phyloP scores from a whole-genome alignment of 2,797 vertebrate species.

The Tadarida brasiliensis region DNA sequence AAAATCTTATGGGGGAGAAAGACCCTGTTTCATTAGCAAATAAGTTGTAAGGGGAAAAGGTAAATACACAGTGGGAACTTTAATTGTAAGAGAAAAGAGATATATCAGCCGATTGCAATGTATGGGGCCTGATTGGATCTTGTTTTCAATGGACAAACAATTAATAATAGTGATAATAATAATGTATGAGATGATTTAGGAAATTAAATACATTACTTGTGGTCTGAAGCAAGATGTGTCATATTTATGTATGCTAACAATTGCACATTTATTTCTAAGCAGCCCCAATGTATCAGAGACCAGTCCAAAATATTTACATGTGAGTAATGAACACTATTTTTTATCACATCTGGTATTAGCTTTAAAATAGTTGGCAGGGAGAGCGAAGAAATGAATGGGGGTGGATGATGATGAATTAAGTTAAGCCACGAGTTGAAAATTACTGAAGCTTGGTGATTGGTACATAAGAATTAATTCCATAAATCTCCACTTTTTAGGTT shows the following conservation, averaged over 20 bases:
- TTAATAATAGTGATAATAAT: neutral
- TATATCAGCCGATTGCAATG: too few species aligned
- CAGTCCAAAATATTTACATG: neutral
- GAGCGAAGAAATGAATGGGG: too few species aligned
- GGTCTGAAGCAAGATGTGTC: neutral
- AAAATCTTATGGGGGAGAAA: fast-evolving
- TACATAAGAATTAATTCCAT: neutral
- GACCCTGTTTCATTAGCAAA: neutral
- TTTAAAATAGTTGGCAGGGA: neutral
- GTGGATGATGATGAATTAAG: neutral
- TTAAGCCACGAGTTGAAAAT: neutral
- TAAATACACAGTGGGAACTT: neutral
- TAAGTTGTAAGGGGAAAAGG: neutral
- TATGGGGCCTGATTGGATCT: neutral
- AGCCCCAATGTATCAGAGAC: neutral
- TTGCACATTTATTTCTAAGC: neutral
- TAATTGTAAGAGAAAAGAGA: neutral
- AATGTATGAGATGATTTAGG: neutral
- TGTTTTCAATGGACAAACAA: neutral
- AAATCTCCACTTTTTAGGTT: neutral
- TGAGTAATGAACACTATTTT: neutral
- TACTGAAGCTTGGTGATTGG: neutral
- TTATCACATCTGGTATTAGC: too few species aligned
- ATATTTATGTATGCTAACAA: neutral
- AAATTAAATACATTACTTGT: too few species aligned